Evolutionary conservation across 2,797 vertebrate species (phyloP).

Genomic region (Spea hammondii): DNA sequence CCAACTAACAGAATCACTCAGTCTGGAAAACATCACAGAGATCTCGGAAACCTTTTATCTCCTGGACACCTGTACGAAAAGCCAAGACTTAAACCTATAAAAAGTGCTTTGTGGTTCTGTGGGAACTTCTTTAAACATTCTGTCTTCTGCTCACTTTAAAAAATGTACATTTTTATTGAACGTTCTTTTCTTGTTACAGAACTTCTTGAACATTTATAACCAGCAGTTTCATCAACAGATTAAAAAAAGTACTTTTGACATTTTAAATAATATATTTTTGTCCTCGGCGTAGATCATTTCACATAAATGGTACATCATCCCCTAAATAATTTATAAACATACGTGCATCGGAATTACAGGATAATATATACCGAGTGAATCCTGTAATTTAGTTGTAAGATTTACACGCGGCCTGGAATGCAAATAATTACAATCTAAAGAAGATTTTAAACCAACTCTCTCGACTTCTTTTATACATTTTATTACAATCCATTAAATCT

Average conservation of each 20-base stretch:
- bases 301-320: no score
- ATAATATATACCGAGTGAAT: no score
- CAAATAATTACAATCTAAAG: no score
- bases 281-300: no score
- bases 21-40: slow-evolving; percentile 17
- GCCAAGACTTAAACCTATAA: neutral
- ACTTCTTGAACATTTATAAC: neutral
- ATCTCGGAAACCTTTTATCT: slow-evolving; percentile 7
- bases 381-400: no score
- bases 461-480: no score
- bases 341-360: no score
- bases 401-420: no score
- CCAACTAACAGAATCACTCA: neutral
- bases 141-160: neutral
- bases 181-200: neutral
- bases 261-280: no score
- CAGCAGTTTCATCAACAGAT: neutral
- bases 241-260: neutral
- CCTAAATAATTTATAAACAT: no score
- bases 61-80: slow-evolving; percentile 1
- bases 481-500: no score
- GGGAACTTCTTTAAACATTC: neutral
- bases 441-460: no score
- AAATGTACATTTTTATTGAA: neutral
- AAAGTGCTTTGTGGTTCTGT: slow-evolving; percentile 2